Conservation (phyloP, 2,797 vertebrate genomes). For the Erpetoichthys calabaricus region DNA sequence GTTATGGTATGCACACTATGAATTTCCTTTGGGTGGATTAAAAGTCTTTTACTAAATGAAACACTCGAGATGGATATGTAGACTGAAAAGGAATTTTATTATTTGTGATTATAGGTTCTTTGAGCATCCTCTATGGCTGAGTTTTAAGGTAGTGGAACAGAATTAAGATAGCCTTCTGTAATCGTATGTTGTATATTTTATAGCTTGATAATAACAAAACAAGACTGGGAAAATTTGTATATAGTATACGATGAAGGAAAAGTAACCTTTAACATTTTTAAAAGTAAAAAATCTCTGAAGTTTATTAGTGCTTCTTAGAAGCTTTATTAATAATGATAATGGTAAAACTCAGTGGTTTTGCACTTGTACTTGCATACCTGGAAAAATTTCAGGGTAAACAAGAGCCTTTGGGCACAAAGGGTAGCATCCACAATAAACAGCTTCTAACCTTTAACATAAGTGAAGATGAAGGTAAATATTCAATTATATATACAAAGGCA, state of each 20-base stretch:
- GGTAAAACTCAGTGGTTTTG: background rate
- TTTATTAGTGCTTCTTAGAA: too few species aligned
- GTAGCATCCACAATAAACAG: constrained; percentile 85
- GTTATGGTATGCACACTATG: constrained; percentile 64
- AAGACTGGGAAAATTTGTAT: too few species aligned
- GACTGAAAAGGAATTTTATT: too few species aligned
- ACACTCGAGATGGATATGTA: constrained; percentile 60
- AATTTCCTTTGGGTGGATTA: constrained; percentile 82
- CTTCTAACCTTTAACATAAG: constrained; percentile 66
- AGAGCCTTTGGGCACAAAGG: constrained; percentile 83
- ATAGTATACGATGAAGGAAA: too few species aligned
- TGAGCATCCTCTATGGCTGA: too few species aligned
- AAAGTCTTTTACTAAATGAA: constrained; percentile 76
- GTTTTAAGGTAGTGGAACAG: too few species aligned
- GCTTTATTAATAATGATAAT: constrained; percentile 8
- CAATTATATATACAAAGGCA: constrained; percentile 20
- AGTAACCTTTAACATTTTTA: too few species aligned
- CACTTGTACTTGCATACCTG: constrained; percentile 51
- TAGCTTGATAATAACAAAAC: too few species aligned
- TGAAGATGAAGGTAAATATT: constrained; percentile 20
- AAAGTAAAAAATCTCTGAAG: too few species aligned
- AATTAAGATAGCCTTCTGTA: too few species aligned
- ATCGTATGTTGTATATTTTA: too few species aligned
- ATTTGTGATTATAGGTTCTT: too few species aligned
- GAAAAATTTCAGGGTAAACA: constrained; percentile 91